phyloP scores from a whole-genome alignment of 2,113 vertebrate species.

The Solea solea region DNA sequence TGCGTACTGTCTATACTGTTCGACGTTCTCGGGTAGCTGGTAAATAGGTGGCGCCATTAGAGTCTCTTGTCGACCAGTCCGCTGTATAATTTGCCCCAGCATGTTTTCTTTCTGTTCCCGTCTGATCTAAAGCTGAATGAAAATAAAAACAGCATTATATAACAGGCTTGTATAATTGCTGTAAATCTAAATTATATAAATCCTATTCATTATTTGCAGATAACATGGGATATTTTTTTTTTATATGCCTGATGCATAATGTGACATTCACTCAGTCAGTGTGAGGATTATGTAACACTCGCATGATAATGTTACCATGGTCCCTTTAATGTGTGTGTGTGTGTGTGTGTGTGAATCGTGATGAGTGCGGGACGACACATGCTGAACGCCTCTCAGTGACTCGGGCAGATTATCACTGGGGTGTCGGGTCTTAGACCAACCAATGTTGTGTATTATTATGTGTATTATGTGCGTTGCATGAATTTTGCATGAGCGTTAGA shows the following conservation, averaged over 20 bases:
- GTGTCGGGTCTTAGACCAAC: constrained; percentile 47
- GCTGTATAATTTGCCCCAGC: neutral
- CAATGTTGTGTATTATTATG: constrained; percentile 62
- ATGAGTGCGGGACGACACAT: constrained; percentile 7
- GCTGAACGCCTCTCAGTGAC: constrained; percentile 12
- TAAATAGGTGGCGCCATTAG: neutral
- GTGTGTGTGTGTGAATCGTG: no score
- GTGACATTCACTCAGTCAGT: neutral
- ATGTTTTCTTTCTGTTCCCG: neutral
- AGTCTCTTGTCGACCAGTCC: neutral
- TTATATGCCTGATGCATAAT: neutral
- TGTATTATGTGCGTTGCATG: constrained; percentile 44
- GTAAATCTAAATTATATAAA: no score
- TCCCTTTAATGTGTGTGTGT: constrained; percentile 18
- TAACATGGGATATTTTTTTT: neutral
- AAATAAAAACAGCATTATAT: no score
- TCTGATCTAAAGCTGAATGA: no score
- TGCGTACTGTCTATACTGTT: neutral
- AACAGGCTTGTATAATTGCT: no score
- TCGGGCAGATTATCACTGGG: constrained; percentile 29
- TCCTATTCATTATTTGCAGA: no score
- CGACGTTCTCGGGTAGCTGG: neutral
- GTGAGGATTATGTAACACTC: neutral
- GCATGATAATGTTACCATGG: neutral
- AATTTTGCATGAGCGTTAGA: constrained; percentile 59